Base-by-base conservation (phyloP, 2,888 invertebrate genomes). In the Trisateles emortualis region DNA sequence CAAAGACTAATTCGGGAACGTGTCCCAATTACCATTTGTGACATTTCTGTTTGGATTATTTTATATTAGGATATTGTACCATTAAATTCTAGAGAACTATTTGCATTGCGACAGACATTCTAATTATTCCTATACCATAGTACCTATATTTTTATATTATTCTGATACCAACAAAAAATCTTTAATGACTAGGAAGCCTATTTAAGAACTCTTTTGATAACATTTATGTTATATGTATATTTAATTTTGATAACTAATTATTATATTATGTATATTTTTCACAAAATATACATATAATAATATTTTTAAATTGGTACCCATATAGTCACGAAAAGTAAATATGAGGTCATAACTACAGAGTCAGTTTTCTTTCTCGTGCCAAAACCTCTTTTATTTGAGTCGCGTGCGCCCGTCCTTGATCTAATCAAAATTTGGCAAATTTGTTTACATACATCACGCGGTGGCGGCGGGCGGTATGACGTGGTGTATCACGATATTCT, bases 401-500 rank as follows among this genome's bases (percentile, higher is more conserved):
- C 84, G 83, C 84, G 84, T 85, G 78, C 76, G 62, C 64, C 64
- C 64, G 64, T 77, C 71, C 78, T 82, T 86, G 87, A 90, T 91
- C 83, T 85, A 87, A 89, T 90, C 89, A 90, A 87, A 90, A 88
- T 83, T 87, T 88, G 79, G 81, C 80, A 86, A 92, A 89, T 90
- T 87, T 90, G 88, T 87, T 90, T 90, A 88, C 88, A 86, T 86
- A 87, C 79, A 84, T 85, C 78, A 83, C 76, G 75, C 76, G 75
- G 75, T 66, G 63, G 71, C 71, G 58, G 64, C 40, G 38, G n/a
- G 19, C 16, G 33, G 11, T n/a, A 46, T 6, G 2, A 6, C 48
- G 54, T 74, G 71, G 68, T 73, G 72, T 78, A 79, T 78, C 72
- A 76, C 72, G 69, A 80, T 86, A 90, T 90, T 89, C 90, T 72